A percentile compares a stretch with the other conserved stretches of the same genome.
Evolutionary conservation across 2,113 vertebrate species (phyloP).

Genomic region (Sinosuthora webbiana): DNA sequence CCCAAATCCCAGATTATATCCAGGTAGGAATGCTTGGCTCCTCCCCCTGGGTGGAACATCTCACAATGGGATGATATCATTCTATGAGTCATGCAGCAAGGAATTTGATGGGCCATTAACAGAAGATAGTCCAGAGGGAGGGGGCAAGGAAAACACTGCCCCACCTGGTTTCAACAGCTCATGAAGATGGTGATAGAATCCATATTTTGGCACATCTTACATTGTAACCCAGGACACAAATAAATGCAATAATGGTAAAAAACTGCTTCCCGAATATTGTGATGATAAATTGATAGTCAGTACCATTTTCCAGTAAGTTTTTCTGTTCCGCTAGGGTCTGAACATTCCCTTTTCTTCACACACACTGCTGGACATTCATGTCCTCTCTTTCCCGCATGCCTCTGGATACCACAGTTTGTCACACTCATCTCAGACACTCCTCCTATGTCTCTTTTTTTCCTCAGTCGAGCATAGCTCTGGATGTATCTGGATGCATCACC

Average conservation of each 20-base stretch:
- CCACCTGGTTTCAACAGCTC: too few species aligned
- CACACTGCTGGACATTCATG: background rate
- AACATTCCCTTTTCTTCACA: background rate
- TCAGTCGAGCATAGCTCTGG: background rate
- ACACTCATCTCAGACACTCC: background rate
- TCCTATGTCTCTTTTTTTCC: background rate
- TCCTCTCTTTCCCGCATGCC: background rate
- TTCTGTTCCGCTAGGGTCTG: background rate
- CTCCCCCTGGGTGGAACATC: too few species aligned
- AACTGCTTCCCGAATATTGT: fast-evolving
- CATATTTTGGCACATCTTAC: too few species aligned
- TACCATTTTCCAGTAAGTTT: background rate
- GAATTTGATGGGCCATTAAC: too few species aligned
- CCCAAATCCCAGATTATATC: too few species aligned
- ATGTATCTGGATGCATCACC: background rate
- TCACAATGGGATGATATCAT: too few species aligned
- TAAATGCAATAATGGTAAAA: background rate
- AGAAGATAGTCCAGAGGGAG: too few species aligned
- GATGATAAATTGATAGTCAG: background rate
- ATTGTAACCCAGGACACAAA: background rate
- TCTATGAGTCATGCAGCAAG: too few species aligned
- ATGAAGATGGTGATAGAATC: too few species aligned
- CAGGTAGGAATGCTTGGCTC: too few species aligned
- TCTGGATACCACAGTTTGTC: background rate
- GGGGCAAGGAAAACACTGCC: too few species aligned